phyloP scores from a whole-genome alignment of 2,113 vertebrate species.

The Puntigrus tetrazona region DNA sequence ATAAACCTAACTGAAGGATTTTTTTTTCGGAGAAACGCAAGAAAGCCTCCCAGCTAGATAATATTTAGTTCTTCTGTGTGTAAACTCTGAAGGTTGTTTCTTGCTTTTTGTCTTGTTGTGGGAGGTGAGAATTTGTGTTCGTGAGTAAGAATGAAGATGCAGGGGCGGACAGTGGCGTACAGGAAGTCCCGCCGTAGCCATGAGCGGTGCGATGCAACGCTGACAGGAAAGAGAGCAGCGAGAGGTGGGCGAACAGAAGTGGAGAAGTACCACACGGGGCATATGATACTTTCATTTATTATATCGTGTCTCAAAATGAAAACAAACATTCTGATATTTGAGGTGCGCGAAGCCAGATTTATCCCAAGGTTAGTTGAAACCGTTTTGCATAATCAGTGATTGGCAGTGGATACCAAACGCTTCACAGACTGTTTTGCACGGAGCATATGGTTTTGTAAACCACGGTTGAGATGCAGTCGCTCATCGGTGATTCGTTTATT shows the following conservation, averaged over 20 bases:
- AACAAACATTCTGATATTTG: background rate
- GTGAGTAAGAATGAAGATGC: constrained; percentile 54
- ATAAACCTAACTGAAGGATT: background rate
- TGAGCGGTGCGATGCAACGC: constrained; percentile 20
- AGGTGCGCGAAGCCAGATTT: background rate
- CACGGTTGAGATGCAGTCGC: background rate
- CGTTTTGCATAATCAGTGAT: background rate
- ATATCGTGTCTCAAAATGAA: constrained; percentile 6
- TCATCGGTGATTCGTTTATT: background rate
- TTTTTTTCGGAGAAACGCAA: background rate
- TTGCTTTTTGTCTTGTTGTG: background rate
- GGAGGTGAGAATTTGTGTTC: constrained; percentile 26
- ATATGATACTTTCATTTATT: constrained; percentile 14
- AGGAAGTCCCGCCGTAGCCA: constrained; percentile 58
- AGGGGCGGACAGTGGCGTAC: constrained; percentile 55
- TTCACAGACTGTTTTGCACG: background rate
- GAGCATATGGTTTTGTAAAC: constrained; percentile 21
- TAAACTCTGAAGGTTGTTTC: background rate
- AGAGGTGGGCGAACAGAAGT: constrained; percentile 44
- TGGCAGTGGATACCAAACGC: background rate
- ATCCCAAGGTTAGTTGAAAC: background rate
- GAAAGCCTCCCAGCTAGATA: background rate
- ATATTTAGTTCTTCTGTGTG: background rate
- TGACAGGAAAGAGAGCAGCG: constrained; percentile 52
- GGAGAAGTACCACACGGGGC: constrained; percentile 3